Percentiles rank a stretch among this genome's conserved stretches.
Conservation (phyloP, 2,888 invertebrate species). For the Eupithecia exiguata region DNA sequence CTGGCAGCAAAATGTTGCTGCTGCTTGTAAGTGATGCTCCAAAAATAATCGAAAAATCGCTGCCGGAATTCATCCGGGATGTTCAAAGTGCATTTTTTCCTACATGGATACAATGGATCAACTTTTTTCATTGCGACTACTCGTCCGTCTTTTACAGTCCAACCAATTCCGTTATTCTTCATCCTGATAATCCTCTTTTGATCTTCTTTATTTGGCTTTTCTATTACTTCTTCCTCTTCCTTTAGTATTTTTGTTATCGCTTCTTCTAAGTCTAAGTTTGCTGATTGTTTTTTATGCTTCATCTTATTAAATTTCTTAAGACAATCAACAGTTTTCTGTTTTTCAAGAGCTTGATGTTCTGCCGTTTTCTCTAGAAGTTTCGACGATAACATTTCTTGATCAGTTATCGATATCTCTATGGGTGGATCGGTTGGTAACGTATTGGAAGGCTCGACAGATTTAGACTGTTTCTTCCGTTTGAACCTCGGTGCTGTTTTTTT, state of each 20-base stretch:
- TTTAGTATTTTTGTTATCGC: not conserved
- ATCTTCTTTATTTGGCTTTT: not conserved
- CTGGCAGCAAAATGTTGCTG: not conserved
- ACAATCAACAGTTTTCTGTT: not conserved
- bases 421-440: not conserved
- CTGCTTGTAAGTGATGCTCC: not conserved
- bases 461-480: not conserved
- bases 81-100: not conserved
- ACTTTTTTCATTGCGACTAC: not conserved
- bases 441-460: not conserved
- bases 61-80: slow-evolving; percentile 11
- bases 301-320: not conserved
- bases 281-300: not conserved
- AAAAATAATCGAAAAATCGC: slow-evolving; percentile 9
- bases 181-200: not conserved
- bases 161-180: not conserved
- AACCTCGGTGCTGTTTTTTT: not conserved
- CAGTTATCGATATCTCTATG: not conserved
- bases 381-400: not conserved
- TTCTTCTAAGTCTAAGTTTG: not conserved
- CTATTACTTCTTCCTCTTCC: not conserved
- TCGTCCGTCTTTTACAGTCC: not conserved
- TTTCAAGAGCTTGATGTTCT: not conserved
- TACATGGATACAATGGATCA: not conserved
- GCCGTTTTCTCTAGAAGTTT: not conserved